Conservation (phyloP, 2,888 invertebrate species). For the Nomada fabriciana region DNA sequence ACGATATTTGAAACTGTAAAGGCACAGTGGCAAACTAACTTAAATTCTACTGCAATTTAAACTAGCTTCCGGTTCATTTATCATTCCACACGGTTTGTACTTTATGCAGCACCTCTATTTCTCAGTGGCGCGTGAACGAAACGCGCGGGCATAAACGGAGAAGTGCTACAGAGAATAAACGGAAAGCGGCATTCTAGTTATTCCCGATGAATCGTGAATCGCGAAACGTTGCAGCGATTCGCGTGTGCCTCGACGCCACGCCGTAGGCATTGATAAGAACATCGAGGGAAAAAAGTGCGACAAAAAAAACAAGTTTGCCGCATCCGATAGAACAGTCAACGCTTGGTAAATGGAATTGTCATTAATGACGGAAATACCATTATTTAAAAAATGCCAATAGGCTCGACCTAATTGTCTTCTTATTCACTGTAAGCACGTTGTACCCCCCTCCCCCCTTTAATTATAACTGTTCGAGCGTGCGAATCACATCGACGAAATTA, state of each 20-base stretch:
- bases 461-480: constrained; percentile 50
- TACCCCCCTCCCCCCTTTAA: constrained; percentile 26
- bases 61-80: not conserved
- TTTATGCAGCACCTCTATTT: not conserved
- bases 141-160: not conserved
- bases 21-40: not conserved
- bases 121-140: not conserved
- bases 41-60: not conserved
- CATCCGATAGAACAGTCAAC: not conserved
- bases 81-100: not conserved
- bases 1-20: not conserved
- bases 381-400: constrained; percentile 41
- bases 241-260: not conserved
- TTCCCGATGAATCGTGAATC: constrained; percentile 10
- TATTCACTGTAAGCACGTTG: constrained; percentile 46
- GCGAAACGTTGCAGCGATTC: not conserved
- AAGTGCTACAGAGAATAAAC: not conserved
- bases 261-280: constrained; percentile 3
- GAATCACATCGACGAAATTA: constrained; percentile 52
- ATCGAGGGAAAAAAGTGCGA: not conserved
- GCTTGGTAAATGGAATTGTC: constrained; percentile 30
- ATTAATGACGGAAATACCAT: constrained; percentile 17
- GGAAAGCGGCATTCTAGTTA: not conserved
- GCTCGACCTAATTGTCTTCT: constrained; percentile 51
- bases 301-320: constrained; percentile 28